Evolutionary conservation across 2,888 invertebrate genomes (phyloP), one percentile per base, ranked within the genome.

Genomic region (Aleiodes alternator): DNA sequence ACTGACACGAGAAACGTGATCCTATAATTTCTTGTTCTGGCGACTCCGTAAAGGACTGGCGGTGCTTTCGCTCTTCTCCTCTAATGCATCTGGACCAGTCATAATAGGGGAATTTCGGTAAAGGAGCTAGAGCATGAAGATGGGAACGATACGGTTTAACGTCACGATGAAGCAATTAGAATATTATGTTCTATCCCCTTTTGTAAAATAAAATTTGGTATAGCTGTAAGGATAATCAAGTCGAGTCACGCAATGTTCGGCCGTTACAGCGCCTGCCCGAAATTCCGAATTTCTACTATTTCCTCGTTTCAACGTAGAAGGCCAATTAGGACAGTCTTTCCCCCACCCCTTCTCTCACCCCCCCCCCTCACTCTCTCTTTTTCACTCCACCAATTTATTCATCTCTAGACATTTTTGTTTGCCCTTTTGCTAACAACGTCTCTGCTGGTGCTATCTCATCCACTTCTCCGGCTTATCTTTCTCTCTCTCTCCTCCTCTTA

Each of bases 21-120:
- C 82, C 81, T 69, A 82, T 82, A 80, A 84, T 84, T 84, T 84
- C 82, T 84, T 83, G 81, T 84, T 84, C 82, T 81, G 55, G 73
- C 50, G 31, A 71, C 73, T 78, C 73, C 23, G 61, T 70, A 43
- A 53, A 43, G 66, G 66, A 72, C 53, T 48, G 14, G 8, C n/a
- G 16, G n/a, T n/a, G 16, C 61, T 64, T 48, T 64, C 43, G 11
- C 43, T 48, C 69, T 50, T 66, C 57, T 43, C 70, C 43, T 48
- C 56, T 68, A 31, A 8, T 23, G 53, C 48, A 71, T 50, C 23
- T 50, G 48, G 16, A 70, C 69, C 16, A 72, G 59, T 16, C 12
- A 31, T 53, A 68, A 16, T 59, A n/a, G 53, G 11, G 11, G 66
- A 31, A 11, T 57, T 29, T 57, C 53, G 29, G 66, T 23, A 56